These are phyloP conservation scores for Acanthosepion pharaonis DNA, from an alignment of 2,888 invertebrate species.

Conservation along the genomic window DNA sequence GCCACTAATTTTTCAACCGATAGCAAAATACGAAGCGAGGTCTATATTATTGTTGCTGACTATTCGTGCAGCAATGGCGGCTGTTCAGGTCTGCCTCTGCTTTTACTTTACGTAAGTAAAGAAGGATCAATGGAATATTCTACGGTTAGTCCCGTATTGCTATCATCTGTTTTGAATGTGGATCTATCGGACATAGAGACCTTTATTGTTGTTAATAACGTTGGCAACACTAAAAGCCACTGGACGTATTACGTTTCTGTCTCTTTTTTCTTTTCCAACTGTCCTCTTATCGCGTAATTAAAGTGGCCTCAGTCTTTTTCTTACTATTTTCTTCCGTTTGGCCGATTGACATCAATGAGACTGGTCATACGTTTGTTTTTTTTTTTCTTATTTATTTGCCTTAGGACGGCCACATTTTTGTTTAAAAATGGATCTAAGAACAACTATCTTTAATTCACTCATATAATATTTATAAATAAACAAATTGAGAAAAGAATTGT, in stretches of 20 bases:
- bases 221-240: not conserved
- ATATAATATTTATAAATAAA: not conserved
- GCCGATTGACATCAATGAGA: not conserved
- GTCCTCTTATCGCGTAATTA: not conserved
- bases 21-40: not conserved
- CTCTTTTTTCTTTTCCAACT: not conserved
- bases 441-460: not conserved
- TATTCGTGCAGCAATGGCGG: not conserved
- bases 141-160: not conserved
- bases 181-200: not conserved
- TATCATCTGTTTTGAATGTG: conserved; percentile 23
- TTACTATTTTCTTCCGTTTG: not conserved
- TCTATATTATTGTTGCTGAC: not conserved
- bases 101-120: not conserved
- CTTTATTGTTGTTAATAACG: not conserved
- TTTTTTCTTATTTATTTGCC: not conserved
- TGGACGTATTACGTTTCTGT: not conserved
- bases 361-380: not conserved
- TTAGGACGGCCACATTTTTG: not conserved
- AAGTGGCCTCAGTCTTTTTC: not conserved
- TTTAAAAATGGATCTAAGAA: not conserved
- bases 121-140: not conserved
- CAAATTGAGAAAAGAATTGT: too few relatives aligned
- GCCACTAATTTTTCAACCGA: not conserved
- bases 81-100: not conserved